Base-by-base conservation (phyloP, 2,797 vertebrate genomes). In the Podarcis lilfordi region DNA sequence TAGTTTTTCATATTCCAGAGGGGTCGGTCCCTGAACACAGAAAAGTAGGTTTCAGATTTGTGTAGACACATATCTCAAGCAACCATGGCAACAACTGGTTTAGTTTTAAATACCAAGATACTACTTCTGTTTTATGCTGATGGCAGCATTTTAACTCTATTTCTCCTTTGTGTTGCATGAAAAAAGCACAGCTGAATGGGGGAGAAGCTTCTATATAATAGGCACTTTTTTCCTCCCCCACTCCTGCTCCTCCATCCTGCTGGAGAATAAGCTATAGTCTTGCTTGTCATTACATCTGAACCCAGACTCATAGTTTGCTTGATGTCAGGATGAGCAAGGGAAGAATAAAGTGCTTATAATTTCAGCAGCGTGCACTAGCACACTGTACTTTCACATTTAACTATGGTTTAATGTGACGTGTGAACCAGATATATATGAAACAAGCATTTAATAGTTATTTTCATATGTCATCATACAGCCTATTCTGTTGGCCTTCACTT, bases 101-200 rank as follows among this genome's bases (percentile, higher is more conserved):
- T 35, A 78, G 86, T 23, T 68, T 43, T 83, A 25, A 68, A 90
- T 93, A 45, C 3, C 40, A 68, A 74, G 87, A 68, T 66, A 64
- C 25, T 66, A 64, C 27, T 85, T 43, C 21, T 6, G 89, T 64
- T 74, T 9, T 91, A 19, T 29, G 37, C 79, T 80, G 79, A 82
- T 89, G 64, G 76, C 8, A 69, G 1, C 8, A 82, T 1, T 0
- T 50, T 71, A 72, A 17, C 2, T 27, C 88, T 19, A 19, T 61
- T 89, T 90, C 4, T 3, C 37, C 55, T 59, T 84, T 0, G 0
- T 5, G 75, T 80, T 72, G 37, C 27, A 91, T 27, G 92, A 92
- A 84, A 72, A 85, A n/a, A 13, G 86, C 10, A 27, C 3, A 3
- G 66, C 72, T n/a, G 88, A 27, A 83, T 5, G 61, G 83, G 78